phyloP scores from a whole-genome alignment of 1,140 invertebrate species.

The Drosophila tropicalis region DNA sequence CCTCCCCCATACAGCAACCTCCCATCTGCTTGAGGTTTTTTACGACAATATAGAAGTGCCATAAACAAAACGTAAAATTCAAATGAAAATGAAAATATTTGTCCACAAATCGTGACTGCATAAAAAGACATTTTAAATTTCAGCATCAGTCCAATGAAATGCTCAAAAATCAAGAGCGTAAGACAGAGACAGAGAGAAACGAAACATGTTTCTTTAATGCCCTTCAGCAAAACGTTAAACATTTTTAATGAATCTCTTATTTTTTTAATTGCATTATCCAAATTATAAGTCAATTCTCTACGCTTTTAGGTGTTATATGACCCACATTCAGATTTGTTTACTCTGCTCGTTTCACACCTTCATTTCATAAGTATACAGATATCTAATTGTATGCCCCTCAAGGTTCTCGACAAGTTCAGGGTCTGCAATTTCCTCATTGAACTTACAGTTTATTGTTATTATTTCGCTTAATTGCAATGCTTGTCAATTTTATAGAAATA shows the following conservation, averaged over 20 bases:
- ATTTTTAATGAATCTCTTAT: constrained; percentile 38
- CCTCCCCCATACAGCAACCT: neutral
- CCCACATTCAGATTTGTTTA: constrained; percentile 44
- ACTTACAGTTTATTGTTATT: neutral
- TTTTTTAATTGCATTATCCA: constrained; percentile 33
- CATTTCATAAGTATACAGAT: constrained; percentile 11
- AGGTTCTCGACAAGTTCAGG: constrained; percentile 52
- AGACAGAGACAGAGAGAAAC: constrained; percentile 11
- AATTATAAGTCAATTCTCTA: constrained; percentile 30
- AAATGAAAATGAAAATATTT: constrained; percentile 50
- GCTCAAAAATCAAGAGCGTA: neutral
- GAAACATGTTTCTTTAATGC: constrained; percentile 12
- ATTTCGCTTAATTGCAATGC: constrained; percentile 10
- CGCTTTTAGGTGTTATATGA: constrained; percentile 59
- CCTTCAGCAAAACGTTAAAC: constrained; percentile 13
- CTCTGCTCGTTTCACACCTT: constrained; percentile 47
- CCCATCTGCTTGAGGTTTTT: constrained; percentile 14
- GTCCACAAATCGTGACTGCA: constrained; percentile 72
- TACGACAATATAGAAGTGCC: constrained; percentile 54
- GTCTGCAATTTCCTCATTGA: constrained; percentile 24
- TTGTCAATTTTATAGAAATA: neutral
- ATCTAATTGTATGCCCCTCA: constrained; percentile 24
- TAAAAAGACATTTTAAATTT: constrained; percentile 45
- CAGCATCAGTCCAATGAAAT: constrained; percentile 4
- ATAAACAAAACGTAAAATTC: constrained; percentile 34